Percentiles rank a stretch among this genome's conserved stretches.
These are phyloP conservation scores for Anastrepha ludens DNA, from an alignment of 1,140 invertebrate genomes.

Conservation along the genomic window DNA sequence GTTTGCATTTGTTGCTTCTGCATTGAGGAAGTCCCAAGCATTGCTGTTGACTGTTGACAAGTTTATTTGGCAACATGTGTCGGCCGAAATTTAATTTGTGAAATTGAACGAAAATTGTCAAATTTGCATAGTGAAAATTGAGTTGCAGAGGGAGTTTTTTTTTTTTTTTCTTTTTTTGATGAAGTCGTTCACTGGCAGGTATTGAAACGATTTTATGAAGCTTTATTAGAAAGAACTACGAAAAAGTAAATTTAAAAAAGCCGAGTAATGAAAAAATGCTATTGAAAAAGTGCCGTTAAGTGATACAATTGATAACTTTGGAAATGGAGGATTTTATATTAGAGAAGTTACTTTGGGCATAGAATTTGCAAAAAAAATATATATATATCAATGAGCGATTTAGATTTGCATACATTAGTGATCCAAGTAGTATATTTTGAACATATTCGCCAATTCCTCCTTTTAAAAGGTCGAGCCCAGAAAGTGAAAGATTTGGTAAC, in stretches of 20 bases:
- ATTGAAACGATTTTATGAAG: neutral
- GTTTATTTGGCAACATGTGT: conserved; percentile 47
- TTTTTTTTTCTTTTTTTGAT: neutral
- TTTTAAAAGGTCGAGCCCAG: too few species aligned
- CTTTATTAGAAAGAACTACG: too few species aligned
- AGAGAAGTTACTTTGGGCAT: too few species aligned
- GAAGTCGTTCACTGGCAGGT: neutral
- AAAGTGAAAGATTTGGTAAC: too few species aligned
- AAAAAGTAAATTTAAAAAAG: too few species aligned
- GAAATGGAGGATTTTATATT: too few species aligned
- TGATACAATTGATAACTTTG: neutral
- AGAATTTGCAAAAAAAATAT: too few species aligned
- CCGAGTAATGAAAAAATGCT: neutral
- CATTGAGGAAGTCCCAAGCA: neutral
- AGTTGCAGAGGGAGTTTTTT: neutral
- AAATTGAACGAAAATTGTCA: conserved; percentile 53
- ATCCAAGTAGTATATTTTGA: too few species aligned
- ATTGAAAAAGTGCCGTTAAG: neutral
- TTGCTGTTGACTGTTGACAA: conserved; percentile 42
- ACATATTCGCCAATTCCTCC: too few species aligned
- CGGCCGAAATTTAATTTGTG: conserved; percentile 48
- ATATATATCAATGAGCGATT: too few species aligned
- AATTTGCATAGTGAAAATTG: conserved; percentile 52
- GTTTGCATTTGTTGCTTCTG: conserved; percentile 21
- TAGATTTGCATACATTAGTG: too few species aligned